phyloP scores from a whole-genome alignment of 2,888 invertebrate species.

The Thysanoteuthis rhombus region DNA sequence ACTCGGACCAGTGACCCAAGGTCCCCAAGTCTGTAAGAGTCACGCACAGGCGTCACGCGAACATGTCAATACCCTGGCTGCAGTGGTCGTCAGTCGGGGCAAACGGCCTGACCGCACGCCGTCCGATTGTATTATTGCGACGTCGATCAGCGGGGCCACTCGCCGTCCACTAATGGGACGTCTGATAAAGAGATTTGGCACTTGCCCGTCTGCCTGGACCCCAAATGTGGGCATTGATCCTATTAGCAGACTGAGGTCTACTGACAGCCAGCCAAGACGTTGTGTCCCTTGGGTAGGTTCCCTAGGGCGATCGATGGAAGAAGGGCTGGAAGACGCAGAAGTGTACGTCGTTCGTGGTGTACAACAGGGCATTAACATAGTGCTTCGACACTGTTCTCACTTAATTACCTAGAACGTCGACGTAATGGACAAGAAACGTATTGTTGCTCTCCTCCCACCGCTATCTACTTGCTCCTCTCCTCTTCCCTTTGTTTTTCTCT shows the following conservation, averaged over 20 bases:
- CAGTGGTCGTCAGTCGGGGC: background rate
- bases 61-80: constrained; percentile 23
- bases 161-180: background rate
- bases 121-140: constrained; percentile 22
- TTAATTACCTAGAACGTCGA: constrained; percentile 25
- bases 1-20: background rate
- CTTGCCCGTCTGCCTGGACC: constrained; percentile 12
- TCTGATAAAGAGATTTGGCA: constrained; percentile 25
- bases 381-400: background rate
- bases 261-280: background rate
- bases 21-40: constrained; percentile 15
- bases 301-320: background rate
- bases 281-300: background rate
- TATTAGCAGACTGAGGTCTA: background rate
- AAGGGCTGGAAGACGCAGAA: background rate
- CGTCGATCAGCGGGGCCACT: constrained; percentile 16
- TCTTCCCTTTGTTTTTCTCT: background rate
- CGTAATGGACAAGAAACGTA: background rate
- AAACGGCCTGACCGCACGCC: constrained; percentile 16
- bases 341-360: background rate
- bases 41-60: constrained; percentile 26
- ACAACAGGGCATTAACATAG: background rate
- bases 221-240: constrained; percentile 1
- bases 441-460: background rate
- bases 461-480: background rate